A percentile compares a stretch with the other conserved stretches of the same genome.
Conservation (phyloP, 2,888 invertebrate species). For the Yponomeuta sedellus region DNA sequence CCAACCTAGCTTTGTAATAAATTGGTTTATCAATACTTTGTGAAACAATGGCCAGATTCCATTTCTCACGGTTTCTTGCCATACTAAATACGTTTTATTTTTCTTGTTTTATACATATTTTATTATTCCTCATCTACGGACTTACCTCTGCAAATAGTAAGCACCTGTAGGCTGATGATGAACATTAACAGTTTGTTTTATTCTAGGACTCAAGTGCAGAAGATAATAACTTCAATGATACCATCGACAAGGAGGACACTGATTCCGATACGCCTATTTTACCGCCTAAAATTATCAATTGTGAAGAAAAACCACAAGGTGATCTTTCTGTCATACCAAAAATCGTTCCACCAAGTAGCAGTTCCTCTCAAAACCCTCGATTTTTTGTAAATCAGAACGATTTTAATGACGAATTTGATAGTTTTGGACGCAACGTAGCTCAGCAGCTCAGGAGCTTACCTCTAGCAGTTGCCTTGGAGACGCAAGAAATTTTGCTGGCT, state of each 20-base stretch:
- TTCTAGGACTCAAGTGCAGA: neutral
- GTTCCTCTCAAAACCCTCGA: neutral
- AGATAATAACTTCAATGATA: neutral
- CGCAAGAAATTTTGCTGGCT: constrained; percentile 21
- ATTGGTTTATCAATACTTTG: too few relatives aligned
- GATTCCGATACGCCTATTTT: neutral
- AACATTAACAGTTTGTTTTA: neutral
- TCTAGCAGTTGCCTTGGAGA: constrained; percentile 25
- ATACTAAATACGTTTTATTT: neutral
- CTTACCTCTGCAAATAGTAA: too few relatives aligned
- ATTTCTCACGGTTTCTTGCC: neutral
- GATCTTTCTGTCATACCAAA: neutral
- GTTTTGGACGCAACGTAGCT: constrained; percentile 26
- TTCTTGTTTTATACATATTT: too few relatives aligned
- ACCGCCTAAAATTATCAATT: neutral
- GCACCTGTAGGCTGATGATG: neutral
- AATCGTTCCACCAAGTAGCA: neutral
- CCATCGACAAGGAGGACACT: neutral
- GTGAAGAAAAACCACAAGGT: neutral
- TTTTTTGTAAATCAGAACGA: neutral
- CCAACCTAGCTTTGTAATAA: neutral
- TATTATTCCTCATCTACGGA: too few relatives aligned
- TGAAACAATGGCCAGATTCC: neutral
- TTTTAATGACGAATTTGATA: constrained; percentile 24
- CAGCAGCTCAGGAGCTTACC: constrained; percentile 27